Conservation (phyloP, 2,888 invertebrate species). For the Lathronympha strigana region DNA sequence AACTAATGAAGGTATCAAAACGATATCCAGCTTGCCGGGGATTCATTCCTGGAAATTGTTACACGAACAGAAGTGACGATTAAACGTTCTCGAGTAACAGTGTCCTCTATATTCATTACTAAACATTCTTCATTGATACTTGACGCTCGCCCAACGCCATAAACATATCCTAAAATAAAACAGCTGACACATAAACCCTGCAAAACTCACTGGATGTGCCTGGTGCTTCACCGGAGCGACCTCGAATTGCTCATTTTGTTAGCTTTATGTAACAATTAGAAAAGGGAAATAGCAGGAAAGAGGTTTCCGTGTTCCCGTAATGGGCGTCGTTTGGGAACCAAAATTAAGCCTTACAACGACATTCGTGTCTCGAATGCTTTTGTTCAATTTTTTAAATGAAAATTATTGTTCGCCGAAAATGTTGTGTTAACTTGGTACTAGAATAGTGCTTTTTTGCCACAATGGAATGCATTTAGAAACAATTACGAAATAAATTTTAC, state of each 20-base stretch:
- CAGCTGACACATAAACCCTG: constrained; percentile 39
- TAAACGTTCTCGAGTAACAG: constrained; percentile 6
- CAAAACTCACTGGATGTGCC: constrained; percentile 43
- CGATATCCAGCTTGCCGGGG: no score
- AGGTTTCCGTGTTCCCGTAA: constrained; percentile 62
- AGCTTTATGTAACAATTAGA: constrained; percentile 76
- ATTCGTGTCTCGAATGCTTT: constrained; percentile 52
- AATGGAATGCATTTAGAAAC: not conserved
- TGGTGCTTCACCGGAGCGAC: constrained; percentile 51
- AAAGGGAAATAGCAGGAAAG: constrained; percentile 63
- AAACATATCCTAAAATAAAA: constrained; percentile 41
- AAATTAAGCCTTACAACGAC: constrained; percentile 61
- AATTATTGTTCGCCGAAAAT: constrained; percentile 1
- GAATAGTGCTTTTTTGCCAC: not conserved
- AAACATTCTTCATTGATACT: constrained; percentile 21
- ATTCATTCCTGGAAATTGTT: no score
- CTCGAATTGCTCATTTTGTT: constrained; percentile 66
- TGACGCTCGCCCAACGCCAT: constrained; percentile 32
- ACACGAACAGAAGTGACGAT: no score
- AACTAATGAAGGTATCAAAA: no score
- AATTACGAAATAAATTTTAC: no score
- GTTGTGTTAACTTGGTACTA: not conserved
- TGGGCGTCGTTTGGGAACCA: constrained; percentile 62
- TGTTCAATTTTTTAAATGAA: constrained; percentile 51
- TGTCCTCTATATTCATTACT: constrained; percentile 24